phyloP scores from a whole-genome alignment of 2,888 invertebrate genomes.

The Trissolcus japonicus region DNA sequence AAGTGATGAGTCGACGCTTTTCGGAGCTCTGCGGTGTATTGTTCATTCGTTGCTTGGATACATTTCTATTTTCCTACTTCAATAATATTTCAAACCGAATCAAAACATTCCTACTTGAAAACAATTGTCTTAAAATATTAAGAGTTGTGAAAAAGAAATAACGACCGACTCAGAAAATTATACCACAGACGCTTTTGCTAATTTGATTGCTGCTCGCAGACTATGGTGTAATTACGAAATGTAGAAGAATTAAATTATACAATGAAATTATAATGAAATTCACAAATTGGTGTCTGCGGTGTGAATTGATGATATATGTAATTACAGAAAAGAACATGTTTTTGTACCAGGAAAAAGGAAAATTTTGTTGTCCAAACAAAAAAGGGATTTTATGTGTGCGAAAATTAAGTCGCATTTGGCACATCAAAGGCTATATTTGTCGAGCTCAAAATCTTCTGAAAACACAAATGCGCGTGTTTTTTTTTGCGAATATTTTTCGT shows the following conservation, averaged over 20 bases:
- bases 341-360: conserved; percentile 4
- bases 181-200: conserved; percentile 25
- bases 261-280: conserved; percentile 31
- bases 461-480: conserved; percentile 32
- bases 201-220: conserved; percentile 23
- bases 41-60: too few species aligned
- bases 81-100: not conserved
- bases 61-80: too few species aligned
- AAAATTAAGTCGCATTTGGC: conserved; percentile 33
- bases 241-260: conserved; percentile 26
- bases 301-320: conserved; percentile 27
- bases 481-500: conserved; percentile 38
- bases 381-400: conserved; percentile 25
- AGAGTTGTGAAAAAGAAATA: too few species aligned
- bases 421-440: conserved; percentile 34
- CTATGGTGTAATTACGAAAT: conserved; percentile 18
- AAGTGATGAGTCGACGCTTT: too few species aligned
- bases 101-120: too few species aligned
- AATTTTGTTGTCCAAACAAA: conserved; percentile 26
- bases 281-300: conserved; percentile 22
- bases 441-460: conserved; percentile 40
- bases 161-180: too few species aligned
- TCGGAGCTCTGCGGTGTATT: too few species aligned
- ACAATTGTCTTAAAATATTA: too few species aligned
- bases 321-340: conserved; percentile 14